These are phyloP conservation scores for Mareca strepera DNA, from an alignment of 2,797 vertebrate species.

Conservation along the genomic window DNA sequence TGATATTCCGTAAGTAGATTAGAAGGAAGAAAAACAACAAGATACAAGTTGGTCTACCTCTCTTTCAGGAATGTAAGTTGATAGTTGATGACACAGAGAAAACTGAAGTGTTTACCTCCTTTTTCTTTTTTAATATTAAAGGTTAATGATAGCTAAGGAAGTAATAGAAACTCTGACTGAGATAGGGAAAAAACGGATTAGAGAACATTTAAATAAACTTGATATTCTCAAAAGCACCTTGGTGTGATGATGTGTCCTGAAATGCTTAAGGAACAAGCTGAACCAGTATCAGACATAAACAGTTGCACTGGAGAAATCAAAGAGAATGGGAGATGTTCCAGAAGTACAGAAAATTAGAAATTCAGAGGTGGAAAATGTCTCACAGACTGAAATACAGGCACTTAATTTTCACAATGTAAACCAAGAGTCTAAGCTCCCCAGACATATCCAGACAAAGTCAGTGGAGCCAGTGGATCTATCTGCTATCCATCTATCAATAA, in stretches of 20 bases:
- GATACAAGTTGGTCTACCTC: not conserved
- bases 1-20: not conserved
- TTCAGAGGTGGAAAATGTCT: not conserved
- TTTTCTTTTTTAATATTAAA: not conserved
- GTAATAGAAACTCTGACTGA: not conserved
- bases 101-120: not conserved
- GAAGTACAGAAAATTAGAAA: not conserved
- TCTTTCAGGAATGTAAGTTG: not conserved
- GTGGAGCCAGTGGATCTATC: rapidly evolving
- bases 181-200: not conserved
- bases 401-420: not conserved
- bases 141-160: not conserved
- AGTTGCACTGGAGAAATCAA: not conserved
- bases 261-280: not conserved
- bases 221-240: not conserved
- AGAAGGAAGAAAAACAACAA: not conserved
- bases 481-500: not conserved
- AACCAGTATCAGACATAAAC: not conserved
- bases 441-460: not conserved
- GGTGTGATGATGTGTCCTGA: not conserved
- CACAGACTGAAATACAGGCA: not conserved
- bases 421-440: not conserved
- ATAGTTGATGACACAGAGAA: not conserved
- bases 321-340: not conserved
- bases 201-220: not conserved